Evolutionary conservation across 2,113 vertebrate genomes (phyloP).

Genomic region (Sapayoa aenigma): DNA sequence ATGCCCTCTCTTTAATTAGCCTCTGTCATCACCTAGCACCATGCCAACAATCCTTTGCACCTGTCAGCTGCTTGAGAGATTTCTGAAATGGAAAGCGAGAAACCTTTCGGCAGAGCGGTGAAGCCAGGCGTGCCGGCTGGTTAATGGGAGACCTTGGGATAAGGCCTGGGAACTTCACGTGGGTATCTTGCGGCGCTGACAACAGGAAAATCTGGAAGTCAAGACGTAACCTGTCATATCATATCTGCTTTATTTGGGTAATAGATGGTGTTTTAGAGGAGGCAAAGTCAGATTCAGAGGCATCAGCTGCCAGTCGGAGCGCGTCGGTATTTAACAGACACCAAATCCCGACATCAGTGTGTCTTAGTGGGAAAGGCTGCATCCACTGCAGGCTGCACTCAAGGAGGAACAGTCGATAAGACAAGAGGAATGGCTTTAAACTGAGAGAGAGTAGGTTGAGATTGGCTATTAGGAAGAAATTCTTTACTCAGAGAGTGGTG

Average conservation of each 20-base stretch:
- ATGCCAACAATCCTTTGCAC: neutral
- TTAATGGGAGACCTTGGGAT: neutral
- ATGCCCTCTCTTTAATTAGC: neutral
- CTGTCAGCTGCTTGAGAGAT: neutral
- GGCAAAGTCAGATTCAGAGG: neutral
- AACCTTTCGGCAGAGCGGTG: neutral
- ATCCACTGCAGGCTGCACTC: neutral
- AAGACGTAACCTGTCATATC: neutral
- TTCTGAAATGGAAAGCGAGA: neutral
- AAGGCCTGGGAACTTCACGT: neutral
- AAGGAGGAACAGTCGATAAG: rapidly evolving
- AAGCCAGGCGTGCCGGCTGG: neutral
- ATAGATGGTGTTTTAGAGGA: neutral
- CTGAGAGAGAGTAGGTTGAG: neutral
- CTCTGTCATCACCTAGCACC: neutral
- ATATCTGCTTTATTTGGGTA: neutral
- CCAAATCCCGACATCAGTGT: neutral
- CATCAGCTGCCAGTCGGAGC: neutral
- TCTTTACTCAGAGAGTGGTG: neutral
- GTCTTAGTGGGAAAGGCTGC: neutral
- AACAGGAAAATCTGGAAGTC: neutral
- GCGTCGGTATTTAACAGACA: neutral
- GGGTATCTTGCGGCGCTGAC: neutral
- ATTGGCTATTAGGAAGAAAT: neutral
- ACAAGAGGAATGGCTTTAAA: neutral